A percentile compares a stretch with the other conserved stretches of the same genome.
phyloP scores from a whole-genome alignment of 2,888 invertebrate species.

The Incurvaria masculella region DNA sequence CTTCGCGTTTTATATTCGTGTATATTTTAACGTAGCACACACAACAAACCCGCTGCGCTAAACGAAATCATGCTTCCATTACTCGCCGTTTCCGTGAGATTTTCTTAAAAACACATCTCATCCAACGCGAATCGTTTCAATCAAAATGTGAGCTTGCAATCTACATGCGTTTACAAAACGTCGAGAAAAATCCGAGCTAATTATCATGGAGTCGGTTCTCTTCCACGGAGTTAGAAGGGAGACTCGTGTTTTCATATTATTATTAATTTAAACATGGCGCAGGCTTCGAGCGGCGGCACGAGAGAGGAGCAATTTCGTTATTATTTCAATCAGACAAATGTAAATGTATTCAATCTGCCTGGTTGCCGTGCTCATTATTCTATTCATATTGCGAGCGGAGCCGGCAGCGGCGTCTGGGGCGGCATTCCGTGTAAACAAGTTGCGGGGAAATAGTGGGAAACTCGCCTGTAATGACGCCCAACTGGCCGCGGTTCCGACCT shows the following conservation, averaged over 20 bases:
- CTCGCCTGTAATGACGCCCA: no score
- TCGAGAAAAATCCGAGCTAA: slow-evolving; percentile 29
- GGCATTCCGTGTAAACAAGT: no score
- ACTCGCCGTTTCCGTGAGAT: neutral
- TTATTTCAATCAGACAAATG: slow-evolving; percentile 58
- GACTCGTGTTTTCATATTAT: slow-evolving; percentile 52
- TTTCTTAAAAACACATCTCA: neutral
- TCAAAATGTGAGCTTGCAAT: slow-evolving; percentile 12
- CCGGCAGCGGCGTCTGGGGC: no score
- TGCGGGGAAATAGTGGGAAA: no score
- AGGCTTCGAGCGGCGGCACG: slow-evolving; percentile 42
- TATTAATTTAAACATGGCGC: slow-evolving; percentile 55
- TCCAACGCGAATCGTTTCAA: slow-evolving; percentile 1
- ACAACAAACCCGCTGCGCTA: neutral
- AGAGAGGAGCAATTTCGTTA: slow-evolving; percentile 55
- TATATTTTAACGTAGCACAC: no score
- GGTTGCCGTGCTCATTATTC: neutral
- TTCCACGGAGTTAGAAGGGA: slow-evolving; percentile 29
- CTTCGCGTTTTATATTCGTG: no score
- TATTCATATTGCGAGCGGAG: neutral
- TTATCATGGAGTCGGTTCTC: slow-evolving; percentile 39
- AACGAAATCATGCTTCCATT: neutral
- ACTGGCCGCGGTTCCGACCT: no score
- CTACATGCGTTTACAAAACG: slow-evolving; percentile 31
- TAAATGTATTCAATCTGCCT: slow-evolving; percentile 43